phyloP scores from a whole-genome alignment of 2,888 invertebrate species.

The Priocnemis perturbator region DNA sequence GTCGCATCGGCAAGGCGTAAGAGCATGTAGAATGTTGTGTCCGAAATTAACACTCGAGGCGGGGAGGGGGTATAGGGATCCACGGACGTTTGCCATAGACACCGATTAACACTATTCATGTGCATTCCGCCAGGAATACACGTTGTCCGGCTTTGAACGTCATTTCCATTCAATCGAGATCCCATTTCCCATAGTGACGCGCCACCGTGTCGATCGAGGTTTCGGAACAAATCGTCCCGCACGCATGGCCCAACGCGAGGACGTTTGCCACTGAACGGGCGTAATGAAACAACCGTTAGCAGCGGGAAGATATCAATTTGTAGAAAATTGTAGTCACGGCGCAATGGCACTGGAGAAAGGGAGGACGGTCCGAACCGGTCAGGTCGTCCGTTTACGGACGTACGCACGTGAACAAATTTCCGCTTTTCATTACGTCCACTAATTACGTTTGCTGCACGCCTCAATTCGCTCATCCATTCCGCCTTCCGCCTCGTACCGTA shows the following conservation, averaged over 20 bases:
- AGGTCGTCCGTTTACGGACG: background rate
- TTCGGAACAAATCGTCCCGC: conserved; percentile 54
- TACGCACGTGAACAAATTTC: background rate
- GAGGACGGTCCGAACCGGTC: background rate
- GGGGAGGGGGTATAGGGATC: conserved; percentile 44
- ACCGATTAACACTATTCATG: conserved; percentile 66
- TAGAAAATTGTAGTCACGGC: conserved; percentile 10
- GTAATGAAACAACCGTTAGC: conserved; percentile 39
- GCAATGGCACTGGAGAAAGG: background rate
- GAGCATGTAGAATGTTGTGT: conserved; percentile 57
- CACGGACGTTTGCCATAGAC: conserved; percentile 53
- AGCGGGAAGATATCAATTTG: conserved; percentile 44
- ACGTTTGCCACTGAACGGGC: conserved; percentile 8
- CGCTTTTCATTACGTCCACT: background rate
- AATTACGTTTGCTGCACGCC: too few species aligned
- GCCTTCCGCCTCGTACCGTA: too few species aligned
- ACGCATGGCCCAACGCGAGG: conserved; percentile 22
- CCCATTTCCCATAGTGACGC: conserved; percentile 62
- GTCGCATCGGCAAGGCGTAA: conserved; percentile 41
- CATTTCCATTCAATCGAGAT: conserved; percentile 69
- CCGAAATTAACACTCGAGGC: conserved; percentile 60
- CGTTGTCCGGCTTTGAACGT: conserved; percentile 60
- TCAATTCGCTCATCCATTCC: too few species aligned
- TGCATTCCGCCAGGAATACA: conserved; percentile 59
- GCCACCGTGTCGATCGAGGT: conserved; percentile 35